phyloP scores from a whole-genome alignment of 2,113 vertebrate species.

The Percopsis transmontana region DNA sequence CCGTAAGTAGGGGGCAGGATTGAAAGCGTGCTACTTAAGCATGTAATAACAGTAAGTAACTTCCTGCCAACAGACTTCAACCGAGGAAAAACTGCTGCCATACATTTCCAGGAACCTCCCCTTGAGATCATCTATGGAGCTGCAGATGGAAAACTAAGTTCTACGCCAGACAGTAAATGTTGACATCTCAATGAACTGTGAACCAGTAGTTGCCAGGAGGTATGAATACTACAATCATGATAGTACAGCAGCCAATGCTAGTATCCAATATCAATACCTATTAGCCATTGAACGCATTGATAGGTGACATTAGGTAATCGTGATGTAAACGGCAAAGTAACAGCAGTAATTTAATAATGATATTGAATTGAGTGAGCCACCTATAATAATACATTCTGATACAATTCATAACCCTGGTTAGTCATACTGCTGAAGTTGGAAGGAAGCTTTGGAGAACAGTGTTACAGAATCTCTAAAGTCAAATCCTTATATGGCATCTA shows the following conservation, averaged over 20 bases:
- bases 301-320: conserved; percentile 27
- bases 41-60: conserved; percentile 31
- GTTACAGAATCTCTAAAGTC: not conserved
- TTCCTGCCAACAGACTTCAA: conserved; percentile 42
- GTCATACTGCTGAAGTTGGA: not conserved
- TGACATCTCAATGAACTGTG: conserved; percentile 57
- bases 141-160: conserved; percentile 45
- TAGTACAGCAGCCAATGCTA: conserved; percentile 29
- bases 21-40: conserved; percentile 40
- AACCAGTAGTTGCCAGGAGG: conserved; percentile 48
- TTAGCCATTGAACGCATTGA: conserved; percentile 36
- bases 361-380: too few relatives aligned
- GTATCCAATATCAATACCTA: conserved; percentile 42
- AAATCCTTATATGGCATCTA: not conserved
- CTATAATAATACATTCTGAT: not conserved
- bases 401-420: not conserved
- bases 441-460: not conserved
- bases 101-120: conserved; percentile 38
- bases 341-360: not conserved
- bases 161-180: conserved; percentile 56
- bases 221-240: conserved; percentile 40
- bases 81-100: conserved; percentile 46
- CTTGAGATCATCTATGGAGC: conserved; percentile 49
- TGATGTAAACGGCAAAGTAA: conserved; percentile 20
- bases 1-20: conserved; percentile 7